These are phyloP conservation scores for Hydraecia micacea DNA, from an alignment of 2,888 invertebrate species.

Conservation along the genomic window DNA sequence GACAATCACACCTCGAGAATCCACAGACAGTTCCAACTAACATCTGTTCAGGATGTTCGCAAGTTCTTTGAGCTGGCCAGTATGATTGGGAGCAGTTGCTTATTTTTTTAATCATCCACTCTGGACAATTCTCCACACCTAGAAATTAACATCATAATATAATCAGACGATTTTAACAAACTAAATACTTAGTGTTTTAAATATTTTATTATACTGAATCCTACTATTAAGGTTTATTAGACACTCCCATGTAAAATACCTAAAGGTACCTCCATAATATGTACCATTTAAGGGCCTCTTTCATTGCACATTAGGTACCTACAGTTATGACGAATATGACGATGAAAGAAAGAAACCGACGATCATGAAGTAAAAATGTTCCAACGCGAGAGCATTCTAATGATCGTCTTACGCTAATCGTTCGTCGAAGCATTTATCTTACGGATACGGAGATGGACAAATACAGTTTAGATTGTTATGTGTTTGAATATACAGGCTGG, in stretches of 20 bases:
- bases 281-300: not conserved
- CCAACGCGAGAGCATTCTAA: conserved; percentile 34
- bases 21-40: conserved; percentile 79
- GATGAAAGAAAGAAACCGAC: conserved; percentile 9
- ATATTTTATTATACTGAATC: not conserved
- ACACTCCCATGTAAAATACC: not conserved
- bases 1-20: conserved; percentile 82
- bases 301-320: not conserved
- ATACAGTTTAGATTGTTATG: conserved; percentile 53
- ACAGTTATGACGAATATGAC: not conserved
- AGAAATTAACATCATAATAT: conserved; percentile 26
- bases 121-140: conserved; percentile 81
- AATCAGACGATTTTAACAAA: not conserved
- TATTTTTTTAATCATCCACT: conserved; percentile 74
- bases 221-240: not conserved
- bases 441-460: conserved; percentile 62
- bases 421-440: conserved; percentile 58
- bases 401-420: conserved; percentile 52
- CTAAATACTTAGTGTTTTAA: not conserved
- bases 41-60: conserved; percentile 75
- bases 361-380: conserved; percentile 11
- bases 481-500: too few species aligned
- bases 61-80: conserved; percentile 79
- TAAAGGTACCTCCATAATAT: not conserved
- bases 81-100: conserved; percentile 74